phyloP scores from a whole-genome alignment of 2,797 vertebrate species.

The Gadopsis marmoratus region DNA sequence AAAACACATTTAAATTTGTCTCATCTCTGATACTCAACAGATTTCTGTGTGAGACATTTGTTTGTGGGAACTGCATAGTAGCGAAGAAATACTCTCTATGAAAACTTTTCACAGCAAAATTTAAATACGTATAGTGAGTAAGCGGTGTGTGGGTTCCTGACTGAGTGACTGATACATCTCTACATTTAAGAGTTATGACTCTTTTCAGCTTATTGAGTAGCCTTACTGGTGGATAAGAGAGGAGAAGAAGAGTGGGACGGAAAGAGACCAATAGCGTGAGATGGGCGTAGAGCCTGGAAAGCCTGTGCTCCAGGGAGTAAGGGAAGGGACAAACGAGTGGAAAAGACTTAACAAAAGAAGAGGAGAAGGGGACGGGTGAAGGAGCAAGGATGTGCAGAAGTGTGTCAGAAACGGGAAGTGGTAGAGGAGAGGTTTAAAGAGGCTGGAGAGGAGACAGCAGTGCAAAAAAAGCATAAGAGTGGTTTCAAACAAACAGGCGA shows the following conservation, averaged over 20 bases:
- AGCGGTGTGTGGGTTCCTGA: not conserved
- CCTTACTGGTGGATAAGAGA: not conserved
- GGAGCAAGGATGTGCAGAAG: slow-evolving; percentile 37
- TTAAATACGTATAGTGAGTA: not conserved
- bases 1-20: not conserved
- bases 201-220: slow-evolving; percentile 10
- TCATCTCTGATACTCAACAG: not conserved
- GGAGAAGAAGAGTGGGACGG: not conserved
- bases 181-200: not conserved
- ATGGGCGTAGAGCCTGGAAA: slow-evolving; percentile 23
- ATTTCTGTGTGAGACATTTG: not conserved
- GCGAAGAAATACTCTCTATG: not conserved
- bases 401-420: slow-evolving; percentile 16
- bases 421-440: slow-evolving; percentile 2
- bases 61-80: not conserved
- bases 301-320: slow-evolving; percentile 15
- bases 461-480: slow-evolving; percentile 16
- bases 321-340: slow-evolving; percentile 37
- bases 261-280: slow-evolving; percentile 21
- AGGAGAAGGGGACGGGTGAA: slow-evolving; percentile 5
- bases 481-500: slow-evolving; percentile 16
- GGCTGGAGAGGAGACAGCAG: slow-evolving; percentile 24
- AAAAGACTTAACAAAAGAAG: slow-evolving; percentile 28
- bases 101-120: not conserved
- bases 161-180: not conserved